phyloP scores from a whole-genome alignment of 2,797 vertebrate species.

The Allobates femoralis region DNA sequence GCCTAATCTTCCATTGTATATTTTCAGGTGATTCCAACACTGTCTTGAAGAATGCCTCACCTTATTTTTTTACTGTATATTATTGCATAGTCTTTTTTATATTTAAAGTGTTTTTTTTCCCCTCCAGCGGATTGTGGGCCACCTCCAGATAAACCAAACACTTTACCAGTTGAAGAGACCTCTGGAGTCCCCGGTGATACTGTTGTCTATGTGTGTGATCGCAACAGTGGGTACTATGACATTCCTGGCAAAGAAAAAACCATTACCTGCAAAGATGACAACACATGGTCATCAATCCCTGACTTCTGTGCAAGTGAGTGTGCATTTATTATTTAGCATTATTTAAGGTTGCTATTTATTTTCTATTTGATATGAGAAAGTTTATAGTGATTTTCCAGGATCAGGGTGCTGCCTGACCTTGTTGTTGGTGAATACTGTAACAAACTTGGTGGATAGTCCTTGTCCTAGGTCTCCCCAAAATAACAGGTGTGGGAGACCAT shows the following conservation, averaged over 20 bases:
- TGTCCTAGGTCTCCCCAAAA: too few relatives aligned
- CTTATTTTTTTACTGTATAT: too few relatives aligned
- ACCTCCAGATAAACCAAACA: conserved; percentile 21
- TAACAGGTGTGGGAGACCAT: too few relatives aligned
- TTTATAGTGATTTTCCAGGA: too few relatives aligned
- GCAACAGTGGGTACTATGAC: neutral
- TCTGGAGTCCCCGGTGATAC: neutral
- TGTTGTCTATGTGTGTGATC: conserved; percentile 33
- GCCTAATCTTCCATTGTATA: too few relatives aligned
- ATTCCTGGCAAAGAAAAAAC: fast-evolving
- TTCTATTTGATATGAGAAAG: too few relatives aligned
- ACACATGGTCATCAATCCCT: conserved; percentile 52
- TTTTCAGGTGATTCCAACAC: too few relatives aligned
- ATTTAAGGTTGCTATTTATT: neutral
- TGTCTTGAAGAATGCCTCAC: too few relatives aligned
- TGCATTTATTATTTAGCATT: neutral
- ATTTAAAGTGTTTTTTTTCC: neutral
- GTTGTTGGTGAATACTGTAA: too few relatives aligned
- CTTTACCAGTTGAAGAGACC: neutral
- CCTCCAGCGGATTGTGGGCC: conserved; percentile 41
- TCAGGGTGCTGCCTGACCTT: too few relatives aligned
- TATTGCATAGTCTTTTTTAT: too few relatives aligned
- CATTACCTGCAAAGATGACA: conserved; percentile 20
- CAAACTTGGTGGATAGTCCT: too few relatives aligned
- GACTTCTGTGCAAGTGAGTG: conserved; percentile 67